These are phyloP conservation scores for Aporophyla nigra DNA, from an alignment of 2,888 invertebrate genomes.

Conservation along the genomic window DNA sequence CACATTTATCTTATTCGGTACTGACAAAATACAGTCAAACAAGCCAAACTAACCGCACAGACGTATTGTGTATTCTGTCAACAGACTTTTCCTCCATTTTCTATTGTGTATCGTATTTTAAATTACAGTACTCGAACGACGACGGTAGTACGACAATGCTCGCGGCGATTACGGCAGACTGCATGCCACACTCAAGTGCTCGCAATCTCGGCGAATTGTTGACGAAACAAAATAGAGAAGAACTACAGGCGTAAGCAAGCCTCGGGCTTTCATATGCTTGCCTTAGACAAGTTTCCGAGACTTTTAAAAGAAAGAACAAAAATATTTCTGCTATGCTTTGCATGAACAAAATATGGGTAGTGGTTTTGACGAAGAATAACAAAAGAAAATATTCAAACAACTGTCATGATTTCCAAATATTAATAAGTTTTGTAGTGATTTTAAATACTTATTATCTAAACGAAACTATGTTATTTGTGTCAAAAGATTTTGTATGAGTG, in stretches of 20 bases:
- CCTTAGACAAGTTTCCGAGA: conserved; percentile 44
- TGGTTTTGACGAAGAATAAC: neutral
- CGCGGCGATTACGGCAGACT: conserved; percentile 63
- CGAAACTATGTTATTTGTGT: no score
- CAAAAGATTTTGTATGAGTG: no score
- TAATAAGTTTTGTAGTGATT: no score
- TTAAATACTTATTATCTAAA: no score
- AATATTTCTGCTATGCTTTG: conserved; percentile 23
- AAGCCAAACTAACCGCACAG: conserved; percentile 9
- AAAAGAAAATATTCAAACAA: neutral
- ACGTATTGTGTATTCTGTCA: conserved; percentile 19
- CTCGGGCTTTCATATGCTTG: conserved; percentile 59
- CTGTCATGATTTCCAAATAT: no score
- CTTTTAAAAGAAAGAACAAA: conserved; percentile 37
- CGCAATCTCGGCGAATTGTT: conserved; percentile 68
- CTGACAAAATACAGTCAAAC: neutral
- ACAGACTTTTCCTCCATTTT: conserved; percentile 44
- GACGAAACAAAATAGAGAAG: conserved; percentile 62
- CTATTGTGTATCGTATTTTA: conserved; percentile 54
- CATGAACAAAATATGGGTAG: neutral
- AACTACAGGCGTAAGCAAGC: conserved; percentile 51
- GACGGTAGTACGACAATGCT: conserved; percentile 58
- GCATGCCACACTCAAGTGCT: conserved; percentile 65
- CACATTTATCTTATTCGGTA: neutral
- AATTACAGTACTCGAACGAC: conserved; percentile 54